These are phyloP conservation scores for Megaceryle maxima DNA, from an alignment of 2,113 vertebrate genomes.

Conservation along the genomic window DNA sequence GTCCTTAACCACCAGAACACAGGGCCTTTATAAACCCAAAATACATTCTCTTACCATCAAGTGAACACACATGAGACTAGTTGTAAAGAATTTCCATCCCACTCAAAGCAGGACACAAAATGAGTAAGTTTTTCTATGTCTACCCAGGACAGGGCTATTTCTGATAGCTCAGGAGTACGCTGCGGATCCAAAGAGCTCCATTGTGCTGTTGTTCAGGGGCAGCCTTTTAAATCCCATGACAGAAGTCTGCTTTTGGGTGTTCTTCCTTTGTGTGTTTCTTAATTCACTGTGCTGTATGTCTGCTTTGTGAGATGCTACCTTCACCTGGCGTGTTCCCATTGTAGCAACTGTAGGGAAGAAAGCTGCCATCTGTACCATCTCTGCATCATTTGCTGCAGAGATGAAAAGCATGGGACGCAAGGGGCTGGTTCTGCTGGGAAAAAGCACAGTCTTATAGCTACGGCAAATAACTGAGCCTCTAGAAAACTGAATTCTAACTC, in stretches of 20 bases:
- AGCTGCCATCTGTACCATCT: background rate
- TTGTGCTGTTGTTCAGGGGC: background rate
- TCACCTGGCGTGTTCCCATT: fast-evolving
- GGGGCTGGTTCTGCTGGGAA: background rate
- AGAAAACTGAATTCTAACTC: background rate
- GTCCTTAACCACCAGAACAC: background rate
- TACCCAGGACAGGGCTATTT: background rate
- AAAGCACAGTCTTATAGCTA: background rate
- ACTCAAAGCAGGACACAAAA: background rate
- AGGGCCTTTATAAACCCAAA: background rate
- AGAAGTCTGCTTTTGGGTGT: background rate
- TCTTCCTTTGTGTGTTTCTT: background rate
- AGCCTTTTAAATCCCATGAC: background rate
- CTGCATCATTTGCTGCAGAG: background rate
- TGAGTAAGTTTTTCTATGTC: background rate
- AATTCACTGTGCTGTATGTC: background rate
- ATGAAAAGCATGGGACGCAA: background rate
- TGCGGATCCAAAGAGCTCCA: background rate
- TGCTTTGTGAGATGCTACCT: background rate
- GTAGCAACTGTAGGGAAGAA: background rate
- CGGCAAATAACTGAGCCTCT: background rate
- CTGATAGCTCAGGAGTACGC: background rate
- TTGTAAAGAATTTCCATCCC: background rate
- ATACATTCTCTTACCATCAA: background rate
- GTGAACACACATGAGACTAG: background rate